Evolutionary conservation across 1,140 invertebrate species (phyloP).

Genomic region (Anoplolepis gracilipes): DNA sequence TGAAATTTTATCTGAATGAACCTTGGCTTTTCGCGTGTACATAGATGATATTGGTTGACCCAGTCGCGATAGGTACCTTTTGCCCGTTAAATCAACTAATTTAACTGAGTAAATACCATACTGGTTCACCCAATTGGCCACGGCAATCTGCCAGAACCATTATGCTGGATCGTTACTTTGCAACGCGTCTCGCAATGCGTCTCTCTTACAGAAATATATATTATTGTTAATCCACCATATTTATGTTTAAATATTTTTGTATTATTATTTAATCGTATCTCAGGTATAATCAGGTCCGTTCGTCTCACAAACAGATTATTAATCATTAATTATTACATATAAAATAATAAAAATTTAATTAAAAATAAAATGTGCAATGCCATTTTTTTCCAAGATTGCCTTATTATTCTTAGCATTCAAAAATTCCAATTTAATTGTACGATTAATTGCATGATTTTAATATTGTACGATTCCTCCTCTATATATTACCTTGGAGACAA

Average conservation of each 20-base stretch:
- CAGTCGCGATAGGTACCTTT: constrained; percentile 19
- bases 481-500: constrained; percentile 34
- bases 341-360: background rate
- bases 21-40: background rate
- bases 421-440: constrained; percentile 3
- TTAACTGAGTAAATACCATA: constrained; percentile 61
- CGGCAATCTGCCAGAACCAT: constrained; percentile 39
- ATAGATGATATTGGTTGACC: constrained; percentile 17
- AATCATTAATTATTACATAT: background rate
- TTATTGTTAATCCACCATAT: background rate
- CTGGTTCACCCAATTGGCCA: constrained; percentile 39
- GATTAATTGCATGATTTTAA: too few species aligned
- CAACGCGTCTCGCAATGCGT: background rate
- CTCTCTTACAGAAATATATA: background rate
- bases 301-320: background rate
- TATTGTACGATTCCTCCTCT: constrained; percentile 5
- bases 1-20: constrained; percentile 41
- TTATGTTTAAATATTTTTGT: too few species aligned
- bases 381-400: background rate
- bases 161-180: constrained; percentile 17
- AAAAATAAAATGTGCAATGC: background rate
- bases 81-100: constrained; percentile 54
- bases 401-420: constrained; percentile 7
- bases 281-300: too few species aligned
- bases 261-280: too few species aligned